These are phyloP conservation scores for Neosilurus hyrtlii DNA, from an alignment of 2,797 vertebrate genomes.

Conservation along the genomic window DNA sequence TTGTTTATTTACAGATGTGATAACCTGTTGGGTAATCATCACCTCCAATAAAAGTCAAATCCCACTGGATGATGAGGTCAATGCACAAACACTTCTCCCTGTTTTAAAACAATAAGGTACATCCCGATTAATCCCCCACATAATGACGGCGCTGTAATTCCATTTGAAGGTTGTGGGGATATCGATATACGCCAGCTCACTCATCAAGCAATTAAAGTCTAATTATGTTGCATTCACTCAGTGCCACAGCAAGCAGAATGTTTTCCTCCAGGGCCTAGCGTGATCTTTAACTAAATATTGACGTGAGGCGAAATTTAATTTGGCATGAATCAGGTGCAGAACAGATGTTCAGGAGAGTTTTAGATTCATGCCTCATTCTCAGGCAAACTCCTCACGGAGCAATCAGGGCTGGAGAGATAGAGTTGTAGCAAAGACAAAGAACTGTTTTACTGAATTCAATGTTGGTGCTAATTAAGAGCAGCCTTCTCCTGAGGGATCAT, in stretches of 20 bases:
- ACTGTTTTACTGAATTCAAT: slow-evolving; percentile 30
- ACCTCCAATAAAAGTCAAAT: slow-evolving; percentile 56
- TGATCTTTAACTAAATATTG: slow-evolving; percentile 65
- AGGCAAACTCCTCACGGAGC: slow-evolving; percentile 35
- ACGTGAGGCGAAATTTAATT: slow-evolving; percentile 64
- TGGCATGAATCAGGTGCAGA: slow-evolving; percentile 54
- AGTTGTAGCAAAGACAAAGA: slow-evolving; percentile 37
- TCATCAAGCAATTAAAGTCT: slow-evolving; percentile 77
- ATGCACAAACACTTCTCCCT: slow-evolving; percentile 62
- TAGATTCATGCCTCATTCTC: slow-evolving; percentile 31
- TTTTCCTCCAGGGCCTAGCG: slow-evolving; percentile 68
- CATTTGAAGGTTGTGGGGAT: slow-evolving; percentile 70
- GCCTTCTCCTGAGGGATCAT: slow-evolving; percentile 48
- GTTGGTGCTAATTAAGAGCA: slow-evolving; percentile 20
- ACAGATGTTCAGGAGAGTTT: slow-evolving; percentile 43
- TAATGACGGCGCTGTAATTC: slow-evolving; percentile 69
- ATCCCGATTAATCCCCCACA: slow-evolving; percentile 69
- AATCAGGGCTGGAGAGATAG: slow-evolving; percentile 42
- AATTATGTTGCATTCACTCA: slow-evolving; percentile 74
- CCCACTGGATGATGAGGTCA: slow-evolving; percentile 66
- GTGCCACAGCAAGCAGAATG: slow-evolving; percentile 64
- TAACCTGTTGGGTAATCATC: slow-evolving; percentile 51
- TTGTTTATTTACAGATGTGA: slow-evolving; percentile 40
- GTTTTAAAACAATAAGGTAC: slow-evolving; percentile 68
- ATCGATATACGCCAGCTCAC: slow-evolving; percentile 77